Base-by-base conservation (phyloP, 2,113 vertebrate species). In the Lepisosteus osseus region DNA sequence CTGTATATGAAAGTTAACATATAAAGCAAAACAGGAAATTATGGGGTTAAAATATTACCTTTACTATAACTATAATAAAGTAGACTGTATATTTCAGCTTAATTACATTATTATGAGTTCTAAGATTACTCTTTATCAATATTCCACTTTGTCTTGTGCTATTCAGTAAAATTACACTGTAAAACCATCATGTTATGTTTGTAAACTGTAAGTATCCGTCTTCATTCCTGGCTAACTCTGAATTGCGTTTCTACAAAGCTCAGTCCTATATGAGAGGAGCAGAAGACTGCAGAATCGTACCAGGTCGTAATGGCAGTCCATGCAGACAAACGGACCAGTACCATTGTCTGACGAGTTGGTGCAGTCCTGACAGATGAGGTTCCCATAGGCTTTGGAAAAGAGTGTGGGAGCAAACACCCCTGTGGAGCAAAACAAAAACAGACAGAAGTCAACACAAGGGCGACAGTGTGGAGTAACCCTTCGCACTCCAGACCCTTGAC, bases 361-460 rank as follows among this genome's bases (percentile, higher is more conserved):
- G 82, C 95, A 97, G 74, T 89, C 90, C 0, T 92, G 92, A 1
- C 95, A 97, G 7, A 95, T 77, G 86, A 96, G 78, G 77, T 88
- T 91, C 56, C 95, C 94, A 0, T 95, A 97, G 1, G 91, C 90
- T 84, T 97, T 97, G 61, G 94, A 94, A 86, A 96, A 97, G 15
- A 97, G 90, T 0, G 94, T 96, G 0, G 94, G 95, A 12, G 95
- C 94, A 69, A 96, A 96, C 43, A 95, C 93, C 5, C 95, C 95
- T 97, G 57, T 0, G 11, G 67, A 78, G 57, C 55, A 56, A 44
- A 12, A 73, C 3, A n/a, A 3, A 12, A 47, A 13, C 14, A 40
- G 56, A 40, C 65, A 45, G 5, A 15, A 14, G 2, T 51, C 61
- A 15, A 14, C 15, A 7, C 44, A 7, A n/a, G 1, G 41, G 57